Conservation (phyloP, 2,797 vertebrate species). For the Alauda arvensis region DNA sequence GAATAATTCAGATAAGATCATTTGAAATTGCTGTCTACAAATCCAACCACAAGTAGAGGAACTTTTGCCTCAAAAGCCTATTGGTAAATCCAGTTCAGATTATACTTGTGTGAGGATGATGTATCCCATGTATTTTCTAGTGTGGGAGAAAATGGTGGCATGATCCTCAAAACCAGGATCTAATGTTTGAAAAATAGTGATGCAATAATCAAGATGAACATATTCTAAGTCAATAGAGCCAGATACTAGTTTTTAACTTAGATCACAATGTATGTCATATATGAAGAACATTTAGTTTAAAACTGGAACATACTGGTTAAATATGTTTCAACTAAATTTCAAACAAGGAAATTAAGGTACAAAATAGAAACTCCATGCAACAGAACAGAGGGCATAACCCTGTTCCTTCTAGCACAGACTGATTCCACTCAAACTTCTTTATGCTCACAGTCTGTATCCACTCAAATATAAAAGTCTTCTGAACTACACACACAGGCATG, state of each 20-base stretch:
- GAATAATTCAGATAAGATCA: neutral
- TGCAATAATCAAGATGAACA: neutral
- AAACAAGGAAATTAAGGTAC: neutral
- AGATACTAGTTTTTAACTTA: neutral
- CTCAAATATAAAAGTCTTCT: neutral
- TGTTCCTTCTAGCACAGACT: neutral
- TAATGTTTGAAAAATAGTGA: neutral
- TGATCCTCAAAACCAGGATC: neutral
- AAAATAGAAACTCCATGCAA: neutral
- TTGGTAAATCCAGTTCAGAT: neutral
- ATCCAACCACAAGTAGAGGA: neutral
- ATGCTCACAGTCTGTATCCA: neutral
- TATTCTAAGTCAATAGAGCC: neutral
- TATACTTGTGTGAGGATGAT: accelerated
- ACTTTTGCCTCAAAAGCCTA: neutral
- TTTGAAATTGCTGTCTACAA: neutral
- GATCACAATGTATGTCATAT: neutral
- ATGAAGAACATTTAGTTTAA: neutral
- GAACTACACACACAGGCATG: neutral
- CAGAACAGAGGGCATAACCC: neutral
- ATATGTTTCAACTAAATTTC: neutral
- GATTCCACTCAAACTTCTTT: neutral
- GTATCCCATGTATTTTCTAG: neutral
- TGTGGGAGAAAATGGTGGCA: neutral
- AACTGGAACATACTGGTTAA: neutral